Evolutionary conservation across 2,797 vertebrate genomes (phyloP).

Genomic region (Neosilurus hyrtlii): DNA sequence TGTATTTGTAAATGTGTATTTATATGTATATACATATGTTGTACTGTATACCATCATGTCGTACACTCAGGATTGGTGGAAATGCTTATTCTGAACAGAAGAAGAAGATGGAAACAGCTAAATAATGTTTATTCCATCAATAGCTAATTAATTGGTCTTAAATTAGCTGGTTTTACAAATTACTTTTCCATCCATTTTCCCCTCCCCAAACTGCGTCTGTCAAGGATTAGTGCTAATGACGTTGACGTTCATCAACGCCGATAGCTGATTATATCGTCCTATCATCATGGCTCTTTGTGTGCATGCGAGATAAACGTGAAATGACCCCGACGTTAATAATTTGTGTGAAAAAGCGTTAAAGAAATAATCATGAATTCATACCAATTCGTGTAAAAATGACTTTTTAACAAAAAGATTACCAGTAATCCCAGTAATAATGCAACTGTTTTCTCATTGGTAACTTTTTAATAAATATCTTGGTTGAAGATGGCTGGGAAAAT

Average conservation of each 20-base stretch:
- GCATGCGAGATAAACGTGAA: background rate
- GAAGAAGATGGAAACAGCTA: no score
- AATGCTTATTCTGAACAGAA: background rate
- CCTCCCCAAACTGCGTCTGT: background rate
- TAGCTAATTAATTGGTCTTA: background rate
- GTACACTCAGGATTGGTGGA: background rate
- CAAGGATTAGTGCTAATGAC: background rate
- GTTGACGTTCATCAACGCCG: background rate
- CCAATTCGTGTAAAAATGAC: background rate
- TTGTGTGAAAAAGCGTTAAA: background rate
- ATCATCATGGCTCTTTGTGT: conserved; percentile 18
- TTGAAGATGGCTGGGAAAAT: background rate
- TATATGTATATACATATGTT: no score
- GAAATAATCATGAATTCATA: background rate
- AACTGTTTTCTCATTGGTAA: background rate
- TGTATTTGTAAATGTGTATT: no score
- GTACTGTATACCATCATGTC: no score
- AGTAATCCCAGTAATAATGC: conserved; percentile 3
- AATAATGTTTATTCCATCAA: background rate
- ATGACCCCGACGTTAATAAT: background rate
- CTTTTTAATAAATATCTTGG: no score
- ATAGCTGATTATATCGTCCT: conserved; percentile 12
- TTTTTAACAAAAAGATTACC: conserved; percentile 11
- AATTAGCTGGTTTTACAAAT: background rate
- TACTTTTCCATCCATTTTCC: background rate